phyloP scores from a whole-genome alignment of 1,140 invertebrate species.

The Propsilocerus akamusi region DNA sequence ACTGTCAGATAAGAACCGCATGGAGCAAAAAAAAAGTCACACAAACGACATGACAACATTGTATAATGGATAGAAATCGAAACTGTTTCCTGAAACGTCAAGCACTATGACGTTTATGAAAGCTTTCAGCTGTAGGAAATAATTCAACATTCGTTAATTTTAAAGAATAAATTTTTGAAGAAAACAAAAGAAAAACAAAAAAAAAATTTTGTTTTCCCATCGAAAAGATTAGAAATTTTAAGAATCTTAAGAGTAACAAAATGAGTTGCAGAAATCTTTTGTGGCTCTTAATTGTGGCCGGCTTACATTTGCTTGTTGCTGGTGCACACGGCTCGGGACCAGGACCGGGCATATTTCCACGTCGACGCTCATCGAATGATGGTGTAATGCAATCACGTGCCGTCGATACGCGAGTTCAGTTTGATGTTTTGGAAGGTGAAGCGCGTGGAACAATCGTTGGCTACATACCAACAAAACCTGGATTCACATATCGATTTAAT shows the following conservation, averaged over 20 bases:
- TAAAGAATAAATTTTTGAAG: neutral
- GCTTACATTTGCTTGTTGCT: neutral
- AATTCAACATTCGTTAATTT: neutral
- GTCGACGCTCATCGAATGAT: constrained; percentile 14
- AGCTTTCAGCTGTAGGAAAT: too few relatives aligned
- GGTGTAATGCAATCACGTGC: constrained; percentile 65
- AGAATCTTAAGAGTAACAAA: too few relatives aligned
- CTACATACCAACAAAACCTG: constrained; percentile 64
- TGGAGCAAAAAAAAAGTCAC: neutral
- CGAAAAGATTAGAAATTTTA: too few relatives aligned
- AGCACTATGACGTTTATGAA: too few relatives aligned
- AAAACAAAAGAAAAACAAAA: neutral
- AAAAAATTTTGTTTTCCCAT: neutral
- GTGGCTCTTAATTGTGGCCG: neutral
- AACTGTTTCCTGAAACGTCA: too few relatives aligned
- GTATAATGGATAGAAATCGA: too few relatives aligned
- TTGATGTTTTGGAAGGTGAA: constrained; percentile 68
- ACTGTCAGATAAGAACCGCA: too few relatives aligned
- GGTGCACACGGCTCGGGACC: neutral
- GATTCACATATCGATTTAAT: constrained; percentile 81
- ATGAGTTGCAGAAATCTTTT: neutral
- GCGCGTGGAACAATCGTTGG: constrained; percentile 66
- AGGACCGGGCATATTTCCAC: constrained; percentile 10
- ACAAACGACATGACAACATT: neutral
- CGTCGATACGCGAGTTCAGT: constrained; percentile 65